Evolutionary conservation across 1,140 invertebrate species (phyloP).

Genomic region (Trichogramma pretiosum): DNA sequence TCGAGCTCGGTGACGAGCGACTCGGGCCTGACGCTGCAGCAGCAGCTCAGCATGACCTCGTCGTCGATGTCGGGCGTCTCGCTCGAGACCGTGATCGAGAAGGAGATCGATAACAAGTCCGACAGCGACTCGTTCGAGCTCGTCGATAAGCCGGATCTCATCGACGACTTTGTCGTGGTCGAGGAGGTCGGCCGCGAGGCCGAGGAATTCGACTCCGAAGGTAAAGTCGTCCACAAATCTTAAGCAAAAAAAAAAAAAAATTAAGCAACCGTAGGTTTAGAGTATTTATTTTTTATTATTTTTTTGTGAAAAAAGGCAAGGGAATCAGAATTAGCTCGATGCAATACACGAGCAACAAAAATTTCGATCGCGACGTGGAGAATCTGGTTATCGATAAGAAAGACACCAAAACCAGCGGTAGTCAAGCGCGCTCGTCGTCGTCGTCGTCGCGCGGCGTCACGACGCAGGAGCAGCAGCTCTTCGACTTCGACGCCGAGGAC

Average conservation of each 20-base stretch:
- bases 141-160: slow-evolving; percentile 73
- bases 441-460: too few species aligned
- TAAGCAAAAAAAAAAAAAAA: background rate
- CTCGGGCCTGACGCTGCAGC: slow-evolving; percentile 26
- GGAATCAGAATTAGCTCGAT: slow-evolving; percentile 55
- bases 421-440: slow-evolving; percentile 11
- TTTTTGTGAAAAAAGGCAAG: slow-evolving; percentile 37
- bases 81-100: slow-evolving; percentile 43
- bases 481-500: slow-evolving; percentile 67
- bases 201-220: slow-evolving; percentile 68
- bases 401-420: too few species aligned
- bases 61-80: slow-evolving; percentile 41
- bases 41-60: slow-evolving; percentile 40
- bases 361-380: slow-evolving; percentile 66
- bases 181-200: slow-evolving; percentile 79
- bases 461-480: slow-evolving; percentile 45
- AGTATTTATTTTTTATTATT: background rate
- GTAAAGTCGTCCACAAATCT: slow-evolving; percentile 23
- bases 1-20: too few species aligned
- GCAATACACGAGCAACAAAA: slow-evolving; percentile 43
- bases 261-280: background rate
- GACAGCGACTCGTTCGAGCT: slow-evolving; percentile 84
- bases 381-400: slow-evolving; percentile 52
- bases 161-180: slow-evolving; percentile 78
- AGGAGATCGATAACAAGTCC: slow-evolving; percentile 51